phyloP scores from a whole-genome alignment of 2,888 invertebrate genomes.

The Actias luna region DNA sequence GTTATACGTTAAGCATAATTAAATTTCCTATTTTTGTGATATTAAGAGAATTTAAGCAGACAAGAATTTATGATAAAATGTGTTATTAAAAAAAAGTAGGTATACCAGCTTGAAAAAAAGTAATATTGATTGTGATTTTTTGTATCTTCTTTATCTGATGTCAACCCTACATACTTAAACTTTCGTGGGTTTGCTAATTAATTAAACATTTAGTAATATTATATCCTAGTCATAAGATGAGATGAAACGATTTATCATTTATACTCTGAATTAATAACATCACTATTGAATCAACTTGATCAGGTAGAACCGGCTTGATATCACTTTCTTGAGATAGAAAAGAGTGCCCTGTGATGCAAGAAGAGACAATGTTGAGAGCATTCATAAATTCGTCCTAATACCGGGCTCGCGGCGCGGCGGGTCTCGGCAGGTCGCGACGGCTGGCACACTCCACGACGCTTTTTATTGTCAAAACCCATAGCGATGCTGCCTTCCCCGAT shows the following conservation, averaged over 20 bases:
- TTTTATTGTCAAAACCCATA: conserved; percentile 81
- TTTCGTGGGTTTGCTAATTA: neutral
- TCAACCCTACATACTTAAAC: neutral
- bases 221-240: neutral
- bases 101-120: neutral
- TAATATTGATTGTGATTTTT: neutral
- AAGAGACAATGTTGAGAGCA: conserved; percentile 35
- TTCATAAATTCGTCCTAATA: conserved; percentile 70
- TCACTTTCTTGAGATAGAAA: conserved; percentile 27
- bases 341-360: conserved; percentile 21
- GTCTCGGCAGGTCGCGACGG: conserved; percentile 48
- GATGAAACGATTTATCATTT: neutral
- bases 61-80: too few species aligned
- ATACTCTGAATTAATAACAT: neutral
- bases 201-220: neutral
- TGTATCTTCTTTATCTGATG: neutral
- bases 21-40: too few species aligned
- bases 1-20: too few species aligned
- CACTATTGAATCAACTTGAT: neutral
- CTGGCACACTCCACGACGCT: conserved; percentile 57
- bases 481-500: conserved; percentile 66
- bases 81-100: neutral
- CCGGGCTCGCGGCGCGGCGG: conserved; percentile 40
- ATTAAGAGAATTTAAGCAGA: too few species aligned
- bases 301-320: conserved; percentile 4